Evolutionary conservation across 1,140 invertebrate species (phyloP), one percentile per base, ranked within the genome.

Genomic region (Drosophila subpulchrella): DNA sequence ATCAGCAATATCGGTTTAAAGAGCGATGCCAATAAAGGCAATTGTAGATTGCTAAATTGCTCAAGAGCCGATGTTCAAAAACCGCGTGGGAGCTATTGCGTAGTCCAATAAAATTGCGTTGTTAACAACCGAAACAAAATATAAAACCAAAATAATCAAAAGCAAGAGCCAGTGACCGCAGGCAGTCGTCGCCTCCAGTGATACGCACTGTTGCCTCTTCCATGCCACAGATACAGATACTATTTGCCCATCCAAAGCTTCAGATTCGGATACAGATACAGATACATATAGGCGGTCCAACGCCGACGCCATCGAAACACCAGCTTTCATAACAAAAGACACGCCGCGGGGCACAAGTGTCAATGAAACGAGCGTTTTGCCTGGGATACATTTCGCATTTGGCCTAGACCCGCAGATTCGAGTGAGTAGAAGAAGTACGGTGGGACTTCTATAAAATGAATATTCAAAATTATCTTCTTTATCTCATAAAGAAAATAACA

Each of bases 181-280:
- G 71, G 75, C 76, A 62, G 55, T 54, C 62, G 24, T 38, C 81
- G 68, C 53, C 78, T 66, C 63, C 38, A 79, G 55, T 75, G 84
- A 89, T 89, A 89, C 84, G 84, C 84, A 78, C 84, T 83, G 84
- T 50, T 89, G 84, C 84, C 80, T 89, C 78, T 83, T 80, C 54
- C 83, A 84, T 86, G 82, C 82, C 82, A 78, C 82, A 85, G 57
- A 74, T 56, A 71, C 75, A 27, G 20, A 38, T 38, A 57, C 59
- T 50, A 15, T 27, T 27, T 50, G 13, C 27, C 27, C 47, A 50
- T 32, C 47, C 48, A 32, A 60, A 44, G 78, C 81, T 78, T 75
- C 70, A 80, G 57, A 67, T 54, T 72, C 36, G 38, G 42, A 48
- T 51, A 60, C 57, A 59, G 44, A 60, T 60, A 66, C 44, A 66